A percentile compares a stretch with the other conserved stretches of the same genome.
These are phyloP conservation scores for Melanocharis versteri DNA, from an alignment of 2,113 vertebrate species.

Conservation along the genomic window DNA sequence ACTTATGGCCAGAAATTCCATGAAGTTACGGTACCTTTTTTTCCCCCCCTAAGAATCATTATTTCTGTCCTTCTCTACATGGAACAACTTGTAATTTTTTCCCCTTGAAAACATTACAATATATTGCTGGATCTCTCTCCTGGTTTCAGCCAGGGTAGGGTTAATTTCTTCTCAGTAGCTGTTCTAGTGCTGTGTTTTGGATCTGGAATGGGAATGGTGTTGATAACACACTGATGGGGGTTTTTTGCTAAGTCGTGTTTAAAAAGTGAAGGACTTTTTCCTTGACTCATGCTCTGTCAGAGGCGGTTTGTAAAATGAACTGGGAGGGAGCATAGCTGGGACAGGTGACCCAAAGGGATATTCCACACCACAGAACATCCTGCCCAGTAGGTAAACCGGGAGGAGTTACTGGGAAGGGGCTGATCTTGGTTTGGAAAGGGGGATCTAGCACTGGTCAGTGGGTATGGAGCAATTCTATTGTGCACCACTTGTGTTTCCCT, in stretches of 20 bases:
- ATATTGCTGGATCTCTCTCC: background rate
- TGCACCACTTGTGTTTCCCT: background rate
- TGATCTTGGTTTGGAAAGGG: background rate
- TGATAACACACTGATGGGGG: background rate
- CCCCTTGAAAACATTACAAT: background rate
- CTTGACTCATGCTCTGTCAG: background rate
- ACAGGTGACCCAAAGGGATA: background rate
- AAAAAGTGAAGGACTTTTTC: background rate
- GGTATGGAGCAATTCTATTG: background rate
- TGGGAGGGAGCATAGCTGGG: background rate
- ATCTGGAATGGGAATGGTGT: background rate
- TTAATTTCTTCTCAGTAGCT: background rate
- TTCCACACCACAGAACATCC: background rate
- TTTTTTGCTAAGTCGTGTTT: background rate
- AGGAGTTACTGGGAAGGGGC: background rate
- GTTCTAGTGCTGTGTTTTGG: background rate
- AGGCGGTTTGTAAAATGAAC: background rate
- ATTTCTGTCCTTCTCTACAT: background rate
- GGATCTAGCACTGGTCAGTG: rapidly evolving
- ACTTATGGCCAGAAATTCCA: background rate
- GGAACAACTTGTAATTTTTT: background rate
- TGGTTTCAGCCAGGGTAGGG: background rate
- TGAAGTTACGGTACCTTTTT: background rate
- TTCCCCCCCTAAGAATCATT: rapidly evolving
- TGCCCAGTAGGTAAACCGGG: background rate